Evolutionary conservation across 2,797 vertebrate genomes (phyloP), one percentile per base, ranked within the genome.

Genomic region (Megaceryle alcyon): DNA sequence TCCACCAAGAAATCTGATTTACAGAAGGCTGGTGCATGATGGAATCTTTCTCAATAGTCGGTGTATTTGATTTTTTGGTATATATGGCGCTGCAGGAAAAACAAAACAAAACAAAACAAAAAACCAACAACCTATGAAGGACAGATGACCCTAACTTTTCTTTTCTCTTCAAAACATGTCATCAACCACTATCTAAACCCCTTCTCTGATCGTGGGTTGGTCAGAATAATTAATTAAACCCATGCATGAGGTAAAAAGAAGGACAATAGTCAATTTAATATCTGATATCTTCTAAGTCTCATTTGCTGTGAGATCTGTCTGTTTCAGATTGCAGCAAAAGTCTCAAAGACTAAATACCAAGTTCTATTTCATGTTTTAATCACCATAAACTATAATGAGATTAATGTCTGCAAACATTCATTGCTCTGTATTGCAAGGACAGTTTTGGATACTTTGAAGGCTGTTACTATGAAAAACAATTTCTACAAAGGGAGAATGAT

Each of bases 331-430:
- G 18, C 23, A 81, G 15, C 4, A 68, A 23, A 31, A 77, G 10
- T 83, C 49, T 69, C 35, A 19, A 82, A 49, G 37, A 60, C 48
- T 61, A 56, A 79, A 70, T 80, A 51, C 5, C 51, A 69, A 69
- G 21, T 77, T 44, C 43, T 82, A 41, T 88, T 95, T 96, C 49
- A 43, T 90, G 31, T 88, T 96, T 88, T 92, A 94, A 94, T 96
- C 87, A 69, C 53, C 66, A n/a, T 84, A 91, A 96, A 89, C 29
- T 46, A 28, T 35, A 91, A 88, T 19, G 49, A 37, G 20, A 49
- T 81, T 93, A 35, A 49, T 89, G 79, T 77, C 65, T 79, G 31
- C 39, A 96, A 97, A 93, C 48, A 76, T 92, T 94, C 92, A 81
- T 94, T 94, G 39, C 9, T 26, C 57, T 88, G 14, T 49, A 53